phyloP scores from a whole-genome alignment of 2,113 vertebrate genomes.

The Trichechus manatus region DNA sequence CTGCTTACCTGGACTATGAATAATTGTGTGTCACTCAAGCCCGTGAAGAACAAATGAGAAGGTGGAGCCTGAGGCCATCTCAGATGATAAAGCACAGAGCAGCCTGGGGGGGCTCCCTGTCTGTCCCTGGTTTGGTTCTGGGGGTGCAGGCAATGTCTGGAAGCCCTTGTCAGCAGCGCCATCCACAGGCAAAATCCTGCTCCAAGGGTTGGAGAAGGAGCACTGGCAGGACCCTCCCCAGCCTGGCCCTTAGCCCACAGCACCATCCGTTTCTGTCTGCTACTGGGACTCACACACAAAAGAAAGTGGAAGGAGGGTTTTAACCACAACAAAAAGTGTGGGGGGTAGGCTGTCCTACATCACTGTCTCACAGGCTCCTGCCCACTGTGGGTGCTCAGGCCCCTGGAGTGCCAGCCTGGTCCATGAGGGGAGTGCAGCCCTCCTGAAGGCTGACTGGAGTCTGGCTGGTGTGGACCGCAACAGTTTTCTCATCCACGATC shows the following conservation, averaged over 20 bases:
- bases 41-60: conserved; percentile 65
- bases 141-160: background rate
- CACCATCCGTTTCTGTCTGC: conserved; percentile 67
- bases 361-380: conserved; percentile 62
- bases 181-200: background rate
- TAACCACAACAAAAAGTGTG: conserved; percentile 83
- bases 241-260: conserved; percentile 60
- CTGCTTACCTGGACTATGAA: conserved; percentile 76
- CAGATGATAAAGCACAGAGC: conserved; percentile 12
- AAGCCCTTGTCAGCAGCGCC: conserved; percentile 53
- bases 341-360: conserved; percentile 71
- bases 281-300: conserved; percentile 70
- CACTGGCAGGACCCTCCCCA: background rate
- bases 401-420: conserved; percentile 94
- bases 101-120: background rate
- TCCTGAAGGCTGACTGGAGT: conserved; percentile 89
- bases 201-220: conserved; percentile 63
- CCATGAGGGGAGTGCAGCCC: conserved; percentile 91
- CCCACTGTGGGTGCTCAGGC: conserved; percentile 88
- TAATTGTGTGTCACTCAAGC: conserved; percentile 75
- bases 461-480: conserved; percentile 90
- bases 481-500: conserved; percentile 94
- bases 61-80: conserved; percentile 50
- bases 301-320: background rate
- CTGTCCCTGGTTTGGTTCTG: background rate